A percentile compares a stretch with the other conserved stretches of the same genome.
Conservation (phyloP, 2,797 vertebrate genomes). For the Pitangus sulphuratus region DNA sequence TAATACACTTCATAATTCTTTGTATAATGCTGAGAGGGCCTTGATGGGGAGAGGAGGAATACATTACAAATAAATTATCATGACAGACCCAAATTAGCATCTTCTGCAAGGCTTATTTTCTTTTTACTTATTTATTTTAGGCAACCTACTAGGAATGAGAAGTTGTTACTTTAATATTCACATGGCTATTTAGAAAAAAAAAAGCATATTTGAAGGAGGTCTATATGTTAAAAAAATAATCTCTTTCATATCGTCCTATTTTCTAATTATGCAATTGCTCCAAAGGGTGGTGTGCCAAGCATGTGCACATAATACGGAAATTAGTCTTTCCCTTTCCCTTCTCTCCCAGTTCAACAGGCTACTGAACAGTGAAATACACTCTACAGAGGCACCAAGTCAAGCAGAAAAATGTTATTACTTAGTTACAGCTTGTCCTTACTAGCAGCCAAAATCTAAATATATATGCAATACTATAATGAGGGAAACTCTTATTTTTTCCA, state of each 20-base stretch:
- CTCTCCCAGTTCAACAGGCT: slow-evolving; percentile 24
- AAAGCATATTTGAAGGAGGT: background rate
- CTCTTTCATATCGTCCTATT: background rate
- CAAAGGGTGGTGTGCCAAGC: background rate
- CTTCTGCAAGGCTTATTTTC: background rate
- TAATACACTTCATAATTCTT: background rate
- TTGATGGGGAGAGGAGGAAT: background rate
- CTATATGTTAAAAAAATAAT: background rate
- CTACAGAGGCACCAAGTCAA: background rate
- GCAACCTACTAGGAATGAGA: background rate
- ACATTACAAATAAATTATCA: slow-evolving; percentile 19
- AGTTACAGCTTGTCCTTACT: slow-evolving; percentile 14
- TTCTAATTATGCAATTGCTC: background rate
- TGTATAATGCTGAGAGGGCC: background rate
- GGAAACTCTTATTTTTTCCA: background rate
- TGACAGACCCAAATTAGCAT: background rate
- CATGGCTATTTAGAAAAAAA: background rate
- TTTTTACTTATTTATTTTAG: background rate
- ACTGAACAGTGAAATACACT: slow-evolving; percentile 30
- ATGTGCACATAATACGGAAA: background rate
- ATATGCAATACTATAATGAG: background rate
- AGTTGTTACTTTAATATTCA: background rate
- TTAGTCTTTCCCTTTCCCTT: background rate
- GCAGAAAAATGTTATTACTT: slow-evolving; percentile 40
- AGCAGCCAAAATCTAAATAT: background rate